Conservation (phyloP, 2,113 vertebrate genomes). For the Triplophysa tibetana region DNA sequence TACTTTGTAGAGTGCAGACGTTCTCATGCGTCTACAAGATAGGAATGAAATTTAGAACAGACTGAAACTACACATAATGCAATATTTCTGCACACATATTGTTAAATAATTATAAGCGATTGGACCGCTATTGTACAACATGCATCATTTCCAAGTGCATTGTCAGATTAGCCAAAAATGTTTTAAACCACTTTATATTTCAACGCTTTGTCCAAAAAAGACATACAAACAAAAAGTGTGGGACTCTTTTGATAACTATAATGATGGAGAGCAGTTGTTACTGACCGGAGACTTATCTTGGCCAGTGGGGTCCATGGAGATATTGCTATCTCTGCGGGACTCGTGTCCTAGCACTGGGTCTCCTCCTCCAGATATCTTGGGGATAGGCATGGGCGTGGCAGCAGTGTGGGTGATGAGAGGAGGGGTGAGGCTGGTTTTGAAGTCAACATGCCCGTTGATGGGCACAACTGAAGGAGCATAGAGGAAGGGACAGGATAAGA, state of each 20-base stretch:
- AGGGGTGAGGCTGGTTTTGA: constrained; percentile 88
- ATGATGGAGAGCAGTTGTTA: background rate
- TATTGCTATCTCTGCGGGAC: constrained; percentile 81
- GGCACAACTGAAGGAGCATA: constrained; percentile 75
- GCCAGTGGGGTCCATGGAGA: constrained; percentile 78
- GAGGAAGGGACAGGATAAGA: background rate
- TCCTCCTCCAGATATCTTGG: constrained; percentile 81
- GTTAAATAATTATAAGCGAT: too few species aligned
- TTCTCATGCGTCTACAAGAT: too few species aligned
- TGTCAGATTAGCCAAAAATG: too few species aligned
- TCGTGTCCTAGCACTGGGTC: constrained; percentile 71
- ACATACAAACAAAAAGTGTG: too few species aligned
- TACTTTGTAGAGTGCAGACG: background rate
- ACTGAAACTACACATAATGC: too few species aligned
- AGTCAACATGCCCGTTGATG: constrained; percentile 85
- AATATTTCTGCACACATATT: too few species aligned
- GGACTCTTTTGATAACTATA: background rate
- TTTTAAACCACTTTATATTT: too few species aligned
- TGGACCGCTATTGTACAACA: too few species aligned
- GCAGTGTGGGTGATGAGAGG: constrained; percentile 96
- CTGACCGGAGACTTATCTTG: constrained; percentile 90
- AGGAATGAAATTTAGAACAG: too few species aligned
- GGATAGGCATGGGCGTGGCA: constrained; percentile 93
- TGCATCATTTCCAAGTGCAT: too few species aligned
- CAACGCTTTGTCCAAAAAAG: too few species aligned